These are phyloP conservation scores for Oedothorax gibbosus DNA, from an alignment of 1,140 invertebrate genomes.

Conservation along the genomic window DNA sequence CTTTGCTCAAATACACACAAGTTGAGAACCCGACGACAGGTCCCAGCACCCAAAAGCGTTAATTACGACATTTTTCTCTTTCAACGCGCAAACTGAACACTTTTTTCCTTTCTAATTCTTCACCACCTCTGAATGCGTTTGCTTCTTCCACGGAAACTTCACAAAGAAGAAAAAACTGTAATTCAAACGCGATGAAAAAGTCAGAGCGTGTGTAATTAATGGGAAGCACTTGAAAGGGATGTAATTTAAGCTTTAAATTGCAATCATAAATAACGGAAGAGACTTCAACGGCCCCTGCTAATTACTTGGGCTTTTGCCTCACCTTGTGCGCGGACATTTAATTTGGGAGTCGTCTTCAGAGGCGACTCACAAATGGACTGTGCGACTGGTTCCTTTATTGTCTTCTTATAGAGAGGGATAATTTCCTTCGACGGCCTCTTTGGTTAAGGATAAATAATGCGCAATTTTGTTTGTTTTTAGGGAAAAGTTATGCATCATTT, in stretches of 20 bases:
- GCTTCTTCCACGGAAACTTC: neutral
- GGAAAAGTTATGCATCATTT: too few relatives aligned
- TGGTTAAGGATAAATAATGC: too few relatives aligned
- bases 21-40: too few relatives aligned
- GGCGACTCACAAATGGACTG: too few relatives aligned
- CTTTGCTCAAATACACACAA: too few relatives aligned
- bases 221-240: slow-evolving; percentile 44
- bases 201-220: slow-evolving; percentile 52
- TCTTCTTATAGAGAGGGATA: too few relatives aligned
- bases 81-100: neutral
- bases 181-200: slow-evolving; percentile 53
- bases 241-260: slow-evolving; percentile 60
- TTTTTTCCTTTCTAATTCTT: neutral
- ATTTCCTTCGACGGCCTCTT: too few relatives aligned
- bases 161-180: neutral
- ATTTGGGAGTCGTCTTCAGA: too few relatives aligned
- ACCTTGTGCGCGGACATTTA: too few relatives aligned
- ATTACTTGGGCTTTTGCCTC: slow-evolving; percentile 30
- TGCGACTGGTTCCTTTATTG: too few relatives aligned
- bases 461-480: too few relatives aligned
- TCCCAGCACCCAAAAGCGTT: slow-evolving; percentile 20
- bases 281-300: slow-evolving; percentile 3
- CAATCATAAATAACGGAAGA: slow-evolving; percentile 55
- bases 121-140: neutral
- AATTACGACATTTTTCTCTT: slow-evolving; percentile 56